Percentiles rank a stretch among this genome's conserved stretches.
Conservation (phyloP, 2,797 vertebrate genomes). For the Mus caroli region DNA sequence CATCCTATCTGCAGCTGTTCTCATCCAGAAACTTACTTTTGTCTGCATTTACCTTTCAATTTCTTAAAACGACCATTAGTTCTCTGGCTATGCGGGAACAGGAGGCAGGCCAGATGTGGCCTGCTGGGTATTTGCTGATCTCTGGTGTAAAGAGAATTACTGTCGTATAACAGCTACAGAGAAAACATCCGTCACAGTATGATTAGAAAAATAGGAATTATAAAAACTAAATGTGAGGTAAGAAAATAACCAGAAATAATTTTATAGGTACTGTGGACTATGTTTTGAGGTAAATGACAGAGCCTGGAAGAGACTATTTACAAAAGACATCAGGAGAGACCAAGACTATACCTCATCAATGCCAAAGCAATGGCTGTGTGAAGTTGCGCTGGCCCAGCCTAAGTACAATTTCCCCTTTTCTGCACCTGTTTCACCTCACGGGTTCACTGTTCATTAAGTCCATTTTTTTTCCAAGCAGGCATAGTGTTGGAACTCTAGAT, state of each 20-base stretch:
- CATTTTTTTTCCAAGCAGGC: conserved; percentile 53
- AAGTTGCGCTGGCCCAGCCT: not conserved
- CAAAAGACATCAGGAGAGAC: not conserved
- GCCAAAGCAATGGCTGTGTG: not conserved
- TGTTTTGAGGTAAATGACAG: conserved; percentile 40
- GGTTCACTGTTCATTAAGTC: not conserved
- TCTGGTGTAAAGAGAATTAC: not conserved
- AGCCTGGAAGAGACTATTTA: not conserved
- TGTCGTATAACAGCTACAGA: not conserved
- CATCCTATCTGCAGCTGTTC: conserved; percentile 34
- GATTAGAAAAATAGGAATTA: not conserved
- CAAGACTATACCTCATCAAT: not conserved
- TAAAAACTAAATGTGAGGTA: conserved; percentile 35
- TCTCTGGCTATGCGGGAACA: conserved; percentile 2
- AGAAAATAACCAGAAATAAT: conserved; percentile 35
- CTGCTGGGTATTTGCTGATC: not conserved
- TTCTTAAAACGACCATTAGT: conserved; percentile 15
- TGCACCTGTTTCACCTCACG: not conserved
- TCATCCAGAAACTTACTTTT: not conserved
- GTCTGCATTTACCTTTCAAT: conserved; percentile 41
- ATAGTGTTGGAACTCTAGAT: not conserved
- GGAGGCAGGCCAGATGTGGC: not conserved
- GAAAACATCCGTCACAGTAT: not conserved
- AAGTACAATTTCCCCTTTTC: not conserved
- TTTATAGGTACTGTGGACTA: not conserved